Percentiles rank a stretch among this genome's conserved stretches.
These are phyloP conservation scores for Saguinus midas DNA, from an alignment of 2,113 vertebrate genomes.

Conservation along the genomic window DNA sequence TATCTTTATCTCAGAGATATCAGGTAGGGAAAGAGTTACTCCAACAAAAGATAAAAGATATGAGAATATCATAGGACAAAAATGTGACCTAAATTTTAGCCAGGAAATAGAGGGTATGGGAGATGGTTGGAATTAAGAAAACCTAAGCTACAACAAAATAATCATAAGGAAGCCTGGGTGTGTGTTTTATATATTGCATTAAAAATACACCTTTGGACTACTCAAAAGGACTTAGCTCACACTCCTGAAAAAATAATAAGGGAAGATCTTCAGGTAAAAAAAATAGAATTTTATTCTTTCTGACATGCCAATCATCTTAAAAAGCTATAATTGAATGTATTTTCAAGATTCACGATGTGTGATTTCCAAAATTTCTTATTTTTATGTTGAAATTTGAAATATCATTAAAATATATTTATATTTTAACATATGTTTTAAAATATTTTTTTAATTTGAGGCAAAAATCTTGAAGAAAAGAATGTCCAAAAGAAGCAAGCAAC, in stretches of 20 bases:
- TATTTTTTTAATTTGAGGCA: background rate
- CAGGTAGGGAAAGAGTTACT: background rate
- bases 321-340: background rate
- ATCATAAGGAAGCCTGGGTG: background rate
- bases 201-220: background rate
- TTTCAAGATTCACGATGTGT: background rate
- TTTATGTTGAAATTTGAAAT: background rate
- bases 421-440: too few relatives aligned
- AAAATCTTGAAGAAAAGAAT: background rate
- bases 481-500: background rate
- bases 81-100: background rate
- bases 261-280: background rate
- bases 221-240: background rate
- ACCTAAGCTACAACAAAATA: background rate
- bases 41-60: background rate
- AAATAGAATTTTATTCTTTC: background rate
- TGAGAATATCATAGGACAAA: background rate
- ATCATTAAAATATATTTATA: background rate
- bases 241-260: background rate
- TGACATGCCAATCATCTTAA: background rate
- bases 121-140: background rate
- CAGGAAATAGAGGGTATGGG: background rate
- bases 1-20: background rate
- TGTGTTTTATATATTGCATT: background rate
- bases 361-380: background rate